Percentiles rank a stretch among this genome's conserved stretches.
phyloP scores from a whole-genome alignment of 2,113 vertebrate genomes.

The Mustela nigripes region DNA sequence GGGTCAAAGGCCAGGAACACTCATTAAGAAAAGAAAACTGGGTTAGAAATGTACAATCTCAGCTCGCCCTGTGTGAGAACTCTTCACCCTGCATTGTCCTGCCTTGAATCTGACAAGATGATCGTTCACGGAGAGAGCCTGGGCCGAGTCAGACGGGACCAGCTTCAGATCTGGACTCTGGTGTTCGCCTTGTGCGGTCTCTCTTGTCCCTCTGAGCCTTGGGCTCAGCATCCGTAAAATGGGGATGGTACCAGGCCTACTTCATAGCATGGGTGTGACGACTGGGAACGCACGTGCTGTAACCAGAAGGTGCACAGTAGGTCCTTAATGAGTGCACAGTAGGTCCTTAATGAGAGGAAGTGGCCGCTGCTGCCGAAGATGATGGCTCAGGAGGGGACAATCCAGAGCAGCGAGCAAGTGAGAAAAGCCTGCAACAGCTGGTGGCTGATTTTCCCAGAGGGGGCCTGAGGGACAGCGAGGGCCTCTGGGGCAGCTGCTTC shows the following conservation, averaged over 20 bases:
- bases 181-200: fast-evolving
- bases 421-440: constrained; percentile 76
- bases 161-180: neutral
- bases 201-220: neutral
- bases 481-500: constrained; percentile 89
- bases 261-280: neutral
- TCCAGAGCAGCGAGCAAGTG: constrained; percentile 12
- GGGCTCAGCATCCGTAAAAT: neutral
- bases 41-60: neutral
- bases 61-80: neutral
- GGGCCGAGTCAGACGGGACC: neutral
- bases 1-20: neutral
- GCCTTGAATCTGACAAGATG: neutral
- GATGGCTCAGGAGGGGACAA: neutral
- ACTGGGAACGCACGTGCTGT: neutral
- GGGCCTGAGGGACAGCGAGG: constrained; percentile 74
- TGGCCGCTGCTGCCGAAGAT: neutral
- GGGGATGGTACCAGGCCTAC: neutral
- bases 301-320: neutral
- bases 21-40: neutral
- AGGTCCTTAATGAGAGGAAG: neutral
- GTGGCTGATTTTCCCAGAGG: constrained; percentile 84
- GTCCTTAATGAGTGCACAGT: neutral
- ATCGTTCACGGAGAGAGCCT: neutral
- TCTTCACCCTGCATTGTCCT: neutral